Evolutionary conservation across 2,888 invertebrate species (phyloP).

Genomic region (Halictus ligatus): DNA sequence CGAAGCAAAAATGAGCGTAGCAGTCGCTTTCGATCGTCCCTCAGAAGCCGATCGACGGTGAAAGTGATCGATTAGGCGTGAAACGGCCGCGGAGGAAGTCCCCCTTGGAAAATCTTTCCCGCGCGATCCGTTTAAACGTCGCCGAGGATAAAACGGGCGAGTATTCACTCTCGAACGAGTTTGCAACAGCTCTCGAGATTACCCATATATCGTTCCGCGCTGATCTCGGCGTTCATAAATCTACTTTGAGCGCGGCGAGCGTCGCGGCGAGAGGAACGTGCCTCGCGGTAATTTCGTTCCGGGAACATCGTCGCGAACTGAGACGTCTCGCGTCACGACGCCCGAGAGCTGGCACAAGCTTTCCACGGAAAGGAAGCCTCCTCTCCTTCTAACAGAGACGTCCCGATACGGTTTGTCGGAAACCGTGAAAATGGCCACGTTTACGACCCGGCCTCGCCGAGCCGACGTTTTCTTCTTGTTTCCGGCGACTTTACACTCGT

Average conservation of each 20-base stretch:
- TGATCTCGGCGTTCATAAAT: constrained; percentile 69
- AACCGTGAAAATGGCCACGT: constrained; percentile 66
- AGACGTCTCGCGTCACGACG: constrained; percentile 61
- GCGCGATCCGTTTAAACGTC: not conserved
- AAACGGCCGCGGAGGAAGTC: not conserved
- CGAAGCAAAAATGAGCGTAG: no score
- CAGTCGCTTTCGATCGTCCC: not conserved
- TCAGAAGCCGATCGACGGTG: not conserved
- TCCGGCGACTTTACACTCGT: not conserved
- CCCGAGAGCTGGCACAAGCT: constrained; percentile 39
- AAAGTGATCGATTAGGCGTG: not conserved
- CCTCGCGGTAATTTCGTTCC: constrained; percentile 67
- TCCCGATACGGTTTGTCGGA: constrained; percentile 59
- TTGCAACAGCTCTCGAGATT: constrained; percentile 62
- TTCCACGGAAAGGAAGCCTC: constrained; percentile 34
- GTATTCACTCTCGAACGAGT: constrained; percentile 60
- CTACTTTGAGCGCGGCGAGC: constrained; percentile 57
- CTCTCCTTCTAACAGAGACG: constrained; percentile 64
- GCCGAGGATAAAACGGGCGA: not conserved
- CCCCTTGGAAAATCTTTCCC: not conserved
- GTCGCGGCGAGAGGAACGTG: constrained; percentile 46
- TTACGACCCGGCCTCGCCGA: constrained; percentile 21
- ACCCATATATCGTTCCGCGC: constrained; percentile 68
- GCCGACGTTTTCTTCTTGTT: not conserved
- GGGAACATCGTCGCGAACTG: constrained; percentile 60